Conservation (phyloP, 2,113 vertebrate genomes). For the Syngnathoides biaculeatus region DNA sequence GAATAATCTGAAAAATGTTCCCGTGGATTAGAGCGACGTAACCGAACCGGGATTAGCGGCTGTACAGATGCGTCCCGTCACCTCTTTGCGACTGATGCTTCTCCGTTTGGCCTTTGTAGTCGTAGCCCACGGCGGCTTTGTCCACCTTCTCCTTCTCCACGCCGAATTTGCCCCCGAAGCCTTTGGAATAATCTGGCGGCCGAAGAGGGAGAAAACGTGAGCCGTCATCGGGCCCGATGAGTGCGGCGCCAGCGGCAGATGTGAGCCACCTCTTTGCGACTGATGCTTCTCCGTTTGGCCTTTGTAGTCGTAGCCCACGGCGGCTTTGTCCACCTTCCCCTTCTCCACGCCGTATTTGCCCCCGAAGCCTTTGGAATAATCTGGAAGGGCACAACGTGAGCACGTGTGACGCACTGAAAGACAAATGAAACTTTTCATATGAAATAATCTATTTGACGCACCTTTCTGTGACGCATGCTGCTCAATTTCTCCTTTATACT, state of each 20-base stretch:
- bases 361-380: constrained; percentile 73
- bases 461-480: constrained; percentile 92
- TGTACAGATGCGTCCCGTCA: too few relatives aligned
- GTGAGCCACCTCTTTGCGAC: constrained; percentile 46
- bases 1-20: constrained; percentile 79
- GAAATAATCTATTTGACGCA: constrained; percentile 9
- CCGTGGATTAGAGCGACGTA: neutral
- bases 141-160: constrained; percentile 83
- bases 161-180: constrained; percentile 78
- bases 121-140: constrained; percentile 71
- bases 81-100: constrained; percentile 69
- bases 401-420: neutral
- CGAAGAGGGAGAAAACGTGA: neutral
- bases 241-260: neutral
- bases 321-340: constrained; percentile 79
- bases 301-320: constrained; percentile 71
- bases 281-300: constrained; percentile 70
- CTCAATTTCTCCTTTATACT: constrained; percentile 89
- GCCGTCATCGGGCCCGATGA: neutral
- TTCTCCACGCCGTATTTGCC: constrained; percentile 82
- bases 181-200: constrained; percentile 66
- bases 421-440: neutral
- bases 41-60: neutral
- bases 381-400: constrained; percentile 20
- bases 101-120: constrained; percentile 69